Evolutionary conservation across 2,888 invertebrate species (phyloP).

Genomic region (Melanargia galathea): DNA sequence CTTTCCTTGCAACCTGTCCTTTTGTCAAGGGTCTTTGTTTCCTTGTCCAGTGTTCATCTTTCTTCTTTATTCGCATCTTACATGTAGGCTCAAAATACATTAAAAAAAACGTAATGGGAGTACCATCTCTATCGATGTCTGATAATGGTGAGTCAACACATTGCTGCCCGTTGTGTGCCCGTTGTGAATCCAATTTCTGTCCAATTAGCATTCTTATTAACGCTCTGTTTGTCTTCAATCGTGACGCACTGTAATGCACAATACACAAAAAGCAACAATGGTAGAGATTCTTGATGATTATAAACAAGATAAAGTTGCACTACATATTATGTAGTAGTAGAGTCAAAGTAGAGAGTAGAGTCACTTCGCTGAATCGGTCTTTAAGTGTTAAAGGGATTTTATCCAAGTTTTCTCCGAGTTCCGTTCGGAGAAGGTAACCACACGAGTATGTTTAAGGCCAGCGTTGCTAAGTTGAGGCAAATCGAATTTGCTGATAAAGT

Average conservation of each 20-base stretch:
- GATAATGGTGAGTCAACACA: slow-evolving; percentile 29
- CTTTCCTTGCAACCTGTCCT: too few relatives aligned
- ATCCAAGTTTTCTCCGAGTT: too few relatives aligned
- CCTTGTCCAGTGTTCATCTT: not conserved
- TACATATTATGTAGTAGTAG: not conserved
- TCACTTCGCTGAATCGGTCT: not conserved
- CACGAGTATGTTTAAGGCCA: too few relatives aligned
- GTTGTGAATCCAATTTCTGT: slow-evolving; percentile 45
- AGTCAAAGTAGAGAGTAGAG: too few relatives aligned
- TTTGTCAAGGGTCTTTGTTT: too few relatives aligned
- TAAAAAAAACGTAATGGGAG: not conserved
- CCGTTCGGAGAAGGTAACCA: too few relatives aligned
- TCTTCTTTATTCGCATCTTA: not conserved
- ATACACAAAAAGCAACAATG: not conserved
- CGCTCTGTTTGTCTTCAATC: slow-evolving; percentile 47
- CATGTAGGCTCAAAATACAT: too few relatives aligned
- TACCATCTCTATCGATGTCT: not conserved
- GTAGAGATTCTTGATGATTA: slow-evolving; percentile 6
- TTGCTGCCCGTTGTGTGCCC: slow-evolving; percentile 42
- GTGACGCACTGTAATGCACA: slow-evolving; percentile 18
- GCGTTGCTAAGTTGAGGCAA: too few relatives aligned
- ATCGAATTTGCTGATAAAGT: too few relatives aligned
- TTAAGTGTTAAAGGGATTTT: too few relatives aligned
- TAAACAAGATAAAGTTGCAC: not conserved
- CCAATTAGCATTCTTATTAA: slow-evolving; percentile 58